Percentiles rank a stretch among this genome's conserved stretches.
Conservation (phyloP, 2,888 invertebrate species). For the Lycocerus yunnanus region DNA sequence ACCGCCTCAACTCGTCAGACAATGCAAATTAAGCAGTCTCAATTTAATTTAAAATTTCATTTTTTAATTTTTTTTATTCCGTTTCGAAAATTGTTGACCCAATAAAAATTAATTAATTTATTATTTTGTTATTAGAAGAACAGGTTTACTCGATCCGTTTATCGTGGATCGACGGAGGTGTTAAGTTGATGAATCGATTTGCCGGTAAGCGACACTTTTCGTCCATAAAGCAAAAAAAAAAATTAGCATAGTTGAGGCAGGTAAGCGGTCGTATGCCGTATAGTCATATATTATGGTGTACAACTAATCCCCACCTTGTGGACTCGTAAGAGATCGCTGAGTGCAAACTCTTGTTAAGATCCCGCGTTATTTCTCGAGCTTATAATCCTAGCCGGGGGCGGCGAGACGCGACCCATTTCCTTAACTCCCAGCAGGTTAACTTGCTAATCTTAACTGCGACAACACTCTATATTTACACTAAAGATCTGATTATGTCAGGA, state of each 20-base stretch:
- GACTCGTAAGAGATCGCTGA: conserved; percentile 31
- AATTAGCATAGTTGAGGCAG: conserved; percentile 32
- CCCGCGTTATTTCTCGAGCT: conserved; percentile 47
- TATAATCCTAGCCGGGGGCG: conserved; percentile 50
- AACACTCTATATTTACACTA: conserved; percentile 38
- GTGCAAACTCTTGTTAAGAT: conserved; percentile 43
- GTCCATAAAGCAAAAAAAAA: neutral
- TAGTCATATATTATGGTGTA: conserved; percentile 36
- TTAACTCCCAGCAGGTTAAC: conserved; percentile 44
- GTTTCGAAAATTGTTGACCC: neutral
- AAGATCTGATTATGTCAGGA: conserved; percentile 40
- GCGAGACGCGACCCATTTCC: conserved; percentile 41
- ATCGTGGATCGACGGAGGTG: neutral
- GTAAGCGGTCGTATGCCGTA: conserved; percentile 29
- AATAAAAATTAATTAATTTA: too few species aligned
- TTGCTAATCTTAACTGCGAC: conserved; percentile 42
- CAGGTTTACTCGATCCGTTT: neutral
- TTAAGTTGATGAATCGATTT: neutral
- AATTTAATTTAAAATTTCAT: neutral
- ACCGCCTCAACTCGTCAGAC: neutral
- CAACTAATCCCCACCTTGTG: conserved; percentile 29
- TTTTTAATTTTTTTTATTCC: too few species aligned
- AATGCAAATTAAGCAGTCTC: neutral
- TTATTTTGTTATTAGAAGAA: too few species aligned
- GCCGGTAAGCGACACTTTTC: neutral